A percentile compares a stretch with the other conserved stretches of the same genome.
Evolutionary conservation across 2,113 vertebrate species (phyloP).

Genomic region (Triplophysa tibetana): DNA sequence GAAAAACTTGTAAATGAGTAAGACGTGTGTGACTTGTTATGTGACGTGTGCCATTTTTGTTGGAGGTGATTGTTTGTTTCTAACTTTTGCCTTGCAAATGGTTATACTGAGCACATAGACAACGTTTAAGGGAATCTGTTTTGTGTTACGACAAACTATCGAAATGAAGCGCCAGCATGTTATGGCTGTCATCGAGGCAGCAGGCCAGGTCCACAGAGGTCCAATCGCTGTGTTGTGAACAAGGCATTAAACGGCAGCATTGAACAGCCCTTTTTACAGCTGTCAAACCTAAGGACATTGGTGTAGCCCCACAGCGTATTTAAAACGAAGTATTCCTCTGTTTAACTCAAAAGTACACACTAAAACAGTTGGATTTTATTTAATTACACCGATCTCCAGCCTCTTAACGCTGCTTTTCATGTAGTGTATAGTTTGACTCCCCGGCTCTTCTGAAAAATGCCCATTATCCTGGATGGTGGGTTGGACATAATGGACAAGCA

Average conservation of each 20-base stretch:
- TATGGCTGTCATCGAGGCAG: background rate
- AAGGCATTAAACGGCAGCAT: constrained; percentile 42
- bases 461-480: constrained; percentile 63
- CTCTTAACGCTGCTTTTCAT: constrained; percentile 59
- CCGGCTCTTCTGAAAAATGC: constrained; percentile 55
- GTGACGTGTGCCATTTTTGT: constrained; percentile 15
- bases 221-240: constrained; percentile 34
- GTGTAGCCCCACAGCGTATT: constrained; percentile 53
- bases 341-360: constrained; percentile 51
- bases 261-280: constrained; percentile 44
- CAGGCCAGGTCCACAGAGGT: constrained; percentile 16
- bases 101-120: background rate
- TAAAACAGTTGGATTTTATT: constrained; percentile 61
- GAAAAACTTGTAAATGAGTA: constrained; percentile 58
- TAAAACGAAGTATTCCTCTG: constrained; percentile 50
- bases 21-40: constrained; percentile 33
- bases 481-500: constrained; percentile 66
- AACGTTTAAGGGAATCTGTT: background rate
- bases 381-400: constrained; percentile 60
- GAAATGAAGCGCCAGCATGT: background rate
- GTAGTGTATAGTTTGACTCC: constrained; percentile 49
- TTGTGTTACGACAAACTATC: background rate
- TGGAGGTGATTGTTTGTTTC: constrained; percentile 32
- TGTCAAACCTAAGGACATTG: constrained; percentile 46
- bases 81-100: constrained; percentile 33